A percentile compares a stretch with the other conserved stretches of the same genome.
Conservation (phyloP, 2,888 invertebrate genomes). For the Phyllotreta striolata region DNA sequence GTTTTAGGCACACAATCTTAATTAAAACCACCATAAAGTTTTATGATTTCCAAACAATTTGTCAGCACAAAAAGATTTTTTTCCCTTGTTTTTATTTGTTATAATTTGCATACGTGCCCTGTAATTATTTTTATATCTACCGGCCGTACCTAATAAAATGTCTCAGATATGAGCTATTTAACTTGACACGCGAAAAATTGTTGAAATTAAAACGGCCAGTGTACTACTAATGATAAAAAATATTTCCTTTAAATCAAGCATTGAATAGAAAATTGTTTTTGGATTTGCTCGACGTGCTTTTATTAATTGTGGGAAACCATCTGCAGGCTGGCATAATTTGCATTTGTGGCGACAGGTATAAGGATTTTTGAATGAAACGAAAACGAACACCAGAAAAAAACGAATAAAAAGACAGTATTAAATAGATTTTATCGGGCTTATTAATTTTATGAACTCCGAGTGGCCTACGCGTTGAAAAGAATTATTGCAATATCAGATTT, state of each 20-base stretch:
- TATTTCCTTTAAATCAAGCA: too few relatives aligned
- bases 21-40: slow-evolving; percentile 12
- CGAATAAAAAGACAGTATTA: slow-evolving; percentile 32
- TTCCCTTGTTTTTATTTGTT: too few relatives aligned
- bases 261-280: background rate
- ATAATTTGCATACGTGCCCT: slow-evolving; percentile 16
- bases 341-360: slow-evolving; percentile 37
- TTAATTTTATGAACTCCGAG: slow-evolving; percentile 44
- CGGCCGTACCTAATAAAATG: too few relatives aligned
- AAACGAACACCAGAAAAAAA: slow-evolving; percentile 35
- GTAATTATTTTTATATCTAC: slow-evolving; percentile 11
- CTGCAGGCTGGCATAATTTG: slow-evolving; percentile 38
- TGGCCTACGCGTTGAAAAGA: slow-evolving; percentile 45
- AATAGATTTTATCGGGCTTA: slow-evolving; percentile 43
- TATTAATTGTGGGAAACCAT: slow-evolving; percentile 33
- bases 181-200: too few relatives aligned
- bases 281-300: slow-evolving; percentile 8
- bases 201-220: too few relatives aligned
- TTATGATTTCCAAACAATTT: slow-evolving; percentile 15
- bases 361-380: slow-evolving; percentile 29
- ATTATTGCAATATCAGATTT: slow-evolving; percentile 45
- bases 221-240: too few relatives aligned
- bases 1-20: slow-evolving; percentile 9
- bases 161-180: too few relatives aligned
- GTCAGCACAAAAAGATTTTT: slow-evolving; percentile 14